Conservation (phyloP, 2,888 invertebrate genomes). For the Trachelus tabidus region DNA sequence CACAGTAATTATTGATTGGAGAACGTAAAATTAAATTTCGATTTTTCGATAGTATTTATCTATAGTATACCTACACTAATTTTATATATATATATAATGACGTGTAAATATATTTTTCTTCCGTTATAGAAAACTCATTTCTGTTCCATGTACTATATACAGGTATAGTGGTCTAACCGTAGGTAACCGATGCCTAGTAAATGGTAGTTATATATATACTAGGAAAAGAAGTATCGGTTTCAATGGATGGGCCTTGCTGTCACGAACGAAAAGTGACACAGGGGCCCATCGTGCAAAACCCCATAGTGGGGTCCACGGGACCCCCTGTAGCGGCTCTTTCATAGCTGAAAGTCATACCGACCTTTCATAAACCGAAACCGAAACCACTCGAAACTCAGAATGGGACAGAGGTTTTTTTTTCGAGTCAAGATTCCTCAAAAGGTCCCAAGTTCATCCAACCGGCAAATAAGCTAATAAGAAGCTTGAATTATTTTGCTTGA, state of each 20-base stretch:
- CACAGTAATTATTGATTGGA: not conserved
- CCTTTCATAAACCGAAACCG: constrained; percentile 43
- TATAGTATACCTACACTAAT: too few species aligned
- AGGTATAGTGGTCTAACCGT: not conserved
- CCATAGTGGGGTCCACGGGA: constrained; percentile 37
- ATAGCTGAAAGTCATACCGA: constrained; percentile 58
- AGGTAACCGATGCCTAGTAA: not conserved
- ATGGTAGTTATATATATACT: not conserved
- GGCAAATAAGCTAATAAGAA: not conserved
- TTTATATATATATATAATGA: not conserved
- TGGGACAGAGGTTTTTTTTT: constrained; percentile 28
- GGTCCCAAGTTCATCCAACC: not conserved
- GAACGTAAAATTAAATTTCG: not conserved
- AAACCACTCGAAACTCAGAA: constrained; percentile 53
- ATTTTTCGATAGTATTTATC: not conserved
- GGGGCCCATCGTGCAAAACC: constrained; percentile 13
- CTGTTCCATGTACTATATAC: not conserved
- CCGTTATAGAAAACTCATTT: not conserved
- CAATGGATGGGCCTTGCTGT: constrained; percentile 47
- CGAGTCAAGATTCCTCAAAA: not conserved
- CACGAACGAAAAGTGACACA: constrained; percentile 43
- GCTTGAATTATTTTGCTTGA: not conserved
- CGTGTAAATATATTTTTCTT: not conserved
- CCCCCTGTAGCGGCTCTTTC: constrained; percentile 56
- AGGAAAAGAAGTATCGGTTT: constrained; percentile 44